These are phyloP conservation scores for Diplodus puntazzo DNA, from an alignment of 2,797 vertebrate species.

Conservation along the genomic window DNA sequence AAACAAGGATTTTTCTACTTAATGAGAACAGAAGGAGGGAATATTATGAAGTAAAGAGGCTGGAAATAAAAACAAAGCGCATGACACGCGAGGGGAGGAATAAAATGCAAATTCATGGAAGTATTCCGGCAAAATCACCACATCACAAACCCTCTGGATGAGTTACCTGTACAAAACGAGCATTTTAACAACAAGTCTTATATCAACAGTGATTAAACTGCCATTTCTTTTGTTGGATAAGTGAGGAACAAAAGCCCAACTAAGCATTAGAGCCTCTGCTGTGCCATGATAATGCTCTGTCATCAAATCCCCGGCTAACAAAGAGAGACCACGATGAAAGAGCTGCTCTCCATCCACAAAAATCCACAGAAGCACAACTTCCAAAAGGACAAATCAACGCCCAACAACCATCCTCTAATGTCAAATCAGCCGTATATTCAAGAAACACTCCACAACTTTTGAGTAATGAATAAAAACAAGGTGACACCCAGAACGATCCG, in stretches of 20 bases:
- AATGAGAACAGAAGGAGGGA: not conserved
- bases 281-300: slow-evolving; percentile 13
- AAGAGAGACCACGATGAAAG: slow-evolving; percentile 37
- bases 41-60: not conserved
- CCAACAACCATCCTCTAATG: not conserved
- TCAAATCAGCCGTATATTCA: not conserved
- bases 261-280: slow-evolving; percentile 3
- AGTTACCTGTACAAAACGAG: slow-evolving; percentile 6
- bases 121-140: not conserved
- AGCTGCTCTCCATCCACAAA: slow-evolving; percentile 35
- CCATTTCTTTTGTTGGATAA: not conserved
- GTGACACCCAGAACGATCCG: not conserved
- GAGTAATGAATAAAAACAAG: not conserved
- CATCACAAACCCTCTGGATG: not conserved
- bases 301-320: slow-evolving; percentile 38
- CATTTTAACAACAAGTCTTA: not conserved
- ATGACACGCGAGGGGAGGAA: not conserved
- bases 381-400: not conserved
- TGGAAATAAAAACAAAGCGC: not conserved
- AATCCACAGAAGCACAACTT: slow-evolving; percentile 25
- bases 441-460: slow-evolving; percentile 10
- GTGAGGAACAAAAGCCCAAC: slow-evolving; percentile 11
- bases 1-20: not conserved
- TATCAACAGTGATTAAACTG: not conserved
- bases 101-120: not conserved